phyloP scores from a whole-genome alignment of 37 sponge, comb jelly and placozoan species.

The Hormiphora californensis region DNA sequence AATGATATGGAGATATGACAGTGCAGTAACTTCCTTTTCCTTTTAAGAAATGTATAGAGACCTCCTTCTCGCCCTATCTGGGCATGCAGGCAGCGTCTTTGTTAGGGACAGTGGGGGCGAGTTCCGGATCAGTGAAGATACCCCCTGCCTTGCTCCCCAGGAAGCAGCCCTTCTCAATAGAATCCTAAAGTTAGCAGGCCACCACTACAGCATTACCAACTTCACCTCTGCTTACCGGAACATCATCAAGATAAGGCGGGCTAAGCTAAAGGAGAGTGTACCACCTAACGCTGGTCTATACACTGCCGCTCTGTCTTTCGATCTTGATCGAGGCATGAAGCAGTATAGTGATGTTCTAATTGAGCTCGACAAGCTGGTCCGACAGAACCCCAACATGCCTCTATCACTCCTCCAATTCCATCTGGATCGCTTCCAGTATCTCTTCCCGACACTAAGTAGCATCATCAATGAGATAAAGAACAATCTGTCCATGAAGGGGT shows the following conservation, averaged over 20 bases:
- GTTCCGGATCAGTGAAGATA: conserved; percentile 44
- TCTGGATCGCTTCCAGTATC: conserved; percentile 11
- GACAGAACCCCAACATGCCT: conserved; percentile 18
- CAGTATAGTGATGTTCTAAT: conserved; percentile 5
- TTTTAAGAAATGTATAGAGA: conserved; percentile 54
- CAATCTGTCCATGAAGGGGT: conserved; percentile 58
- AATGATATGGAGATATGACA: too few species aligned
- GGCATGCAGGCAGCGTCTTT: conserved; percentile 38
- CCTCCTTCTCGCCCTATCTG: conserved; percentile 16
- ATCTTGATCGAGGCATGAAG: conserved; percentile 12
- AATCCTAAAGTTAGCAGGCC: neutral
- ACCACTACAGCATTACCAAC: neutral
- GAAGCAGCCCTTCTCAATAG: conserved; percentile 13
- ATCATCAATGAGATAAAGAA: conserved; percentile 38
- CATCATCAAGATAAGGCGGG: conserved; percentile 12
- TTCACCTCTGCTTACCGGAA: conserved; percentile 9
- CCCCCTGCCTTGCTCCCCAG: conserved; percentile 36
- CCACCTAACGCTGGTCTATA: conserved; percentile 46
- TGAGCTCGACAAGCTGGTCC: neutral
- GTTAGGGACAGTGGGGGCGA: conserved; percentile 52
- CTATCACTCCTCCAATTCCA: conserved; percentile 30
- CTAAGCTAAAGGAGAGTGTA: too few species aligned
- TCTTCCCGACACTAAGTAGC: neutral
- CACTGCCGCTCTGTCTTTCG: conserved; percentile 28
- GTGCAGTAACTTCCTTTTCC: too few species aligned